phyloP scores from a whole-genome alignment of 2,888 invertebrate species.

The Thymelicus sylvestris region DNA sequence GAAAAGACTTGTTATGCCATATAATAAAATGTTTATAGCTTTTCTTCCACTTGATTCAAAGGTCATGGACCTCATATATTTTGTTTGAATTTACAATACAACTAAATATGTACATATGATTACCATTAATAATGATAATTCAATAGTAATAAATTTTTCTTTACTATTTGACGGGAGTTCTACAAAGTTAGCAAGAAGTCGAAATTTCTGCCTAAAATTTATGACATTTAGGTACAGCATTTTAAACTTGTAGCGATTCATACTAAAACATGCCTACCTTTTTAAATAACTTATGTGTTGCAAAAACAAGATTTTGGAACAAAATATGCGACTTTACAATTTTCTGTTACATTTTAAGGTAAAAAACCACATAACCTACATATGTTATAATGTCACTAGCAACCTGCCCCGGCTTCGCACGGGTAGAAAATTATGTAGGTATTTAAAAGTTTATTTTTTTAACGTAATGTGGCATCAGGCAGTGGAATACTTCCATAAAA shows the following conservation, averaged over 20 bases:
- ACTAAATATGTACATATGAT: slow-evolving; percentile 76
- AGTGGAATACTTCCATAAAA: too few species aligned
- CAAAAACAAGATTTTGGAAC: slow-evolving; percentile 11
- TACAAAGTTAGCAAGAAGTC: slow-evolving; percentile 34
- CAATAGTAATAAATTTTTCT: slow-evolving; percentile 52
- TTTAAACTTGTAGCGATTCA: not conserved
- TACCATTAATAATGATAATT: slow-evolving; percentile 68
- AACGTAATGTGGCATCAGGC: too few species aligned
- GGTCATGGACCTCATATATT: slow-evolving; percentile 72
- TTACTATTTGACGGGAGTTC: slow-evolving; percentile 17
- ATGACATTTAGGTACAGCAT: slow-evolving; percentile 16
- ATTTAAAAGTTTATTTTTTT: too few species aligned
- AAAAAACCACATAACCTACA: not conserved
- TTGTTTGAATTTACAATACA: slow-evolving; percentile 71
- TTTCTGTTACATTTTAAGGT: not conserved
- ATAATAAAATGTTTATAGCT: slow-evolving; percentile 76
- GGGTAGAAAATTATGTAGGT: too few species aligned
- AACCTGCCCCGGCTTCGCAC: too few species aligned
- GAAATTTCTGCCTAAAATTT: slow-evolving; percentile 26
- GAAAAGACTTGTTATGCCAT: slow-evolving; percentile 65
- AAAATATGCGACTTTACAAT: not conserved
- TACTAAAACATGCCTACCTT: not conserved
- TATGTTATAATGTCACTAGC: too few species aligned
- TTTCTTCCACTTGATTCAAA: slow-evolving; percentile 72
- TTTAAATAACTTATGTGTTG: not conserved